Evolutionary conservation across 2,888 invertebrate species (phyloP), one percentile per base, ranked within the genome.

Genomic region (Chironomus tentans): DNA sequence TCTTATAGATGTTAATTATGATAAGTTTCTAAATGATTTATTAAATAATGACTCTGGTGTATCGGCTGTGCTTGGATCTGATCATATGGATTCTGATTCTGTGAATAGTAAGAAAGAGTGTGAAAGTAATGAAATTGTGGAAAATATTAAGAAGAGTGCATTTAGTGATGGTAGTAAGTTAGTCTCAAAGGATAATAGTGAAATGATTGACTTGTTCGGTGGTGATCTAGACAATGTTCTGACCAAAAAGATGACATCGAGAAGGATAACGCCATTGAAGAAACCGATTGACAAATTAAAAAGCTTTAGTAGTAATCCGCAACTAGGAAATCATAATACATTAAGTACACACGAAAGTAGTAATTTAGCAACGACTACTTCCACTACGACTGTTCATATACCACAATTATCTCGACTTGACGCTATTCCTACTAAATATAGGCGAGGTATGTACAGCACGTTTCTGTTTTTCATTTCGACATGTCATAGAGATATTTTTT

Each of bases 351-450:
- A 69, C 28, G 76, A 78, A 70, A 78, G 77, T 65, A 78, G 78
- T 77, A 77, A 78, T 18, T 76, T 78, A 22, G 70, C 78, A 28
- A 24, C 56, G 21, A 50, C 71, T 21, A 71, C 71, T 28, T 56
- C 71, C 5, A 56, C 71, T 12, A 71, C 71, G n/a, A 56, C 71
- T 5, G 56, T 56, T 12, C 56, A 71, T 28, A 71, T 71, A 56
- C 71, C 71, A 15, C 78, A 78, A 76, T 76, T 78, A 38, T 78
- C 78, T 61, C 78, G 78, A 68, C 77, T 79, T 50, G 78, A 79
- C 74, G 79, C 79, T 38, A 78, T 79, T 61, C 79, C 79, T 24
- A 78, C 78, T 68, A 78, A 79, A 74, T 79, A 79, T 78, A 77
- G 79, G 18, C 77, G 79, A 61, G 71, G 71, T 71, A 56, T 22